phyloP scores from a whole-genome alignment of 1,140 invertebrate genomes.

The Bursaphelenchus mucronatus region DNA sequence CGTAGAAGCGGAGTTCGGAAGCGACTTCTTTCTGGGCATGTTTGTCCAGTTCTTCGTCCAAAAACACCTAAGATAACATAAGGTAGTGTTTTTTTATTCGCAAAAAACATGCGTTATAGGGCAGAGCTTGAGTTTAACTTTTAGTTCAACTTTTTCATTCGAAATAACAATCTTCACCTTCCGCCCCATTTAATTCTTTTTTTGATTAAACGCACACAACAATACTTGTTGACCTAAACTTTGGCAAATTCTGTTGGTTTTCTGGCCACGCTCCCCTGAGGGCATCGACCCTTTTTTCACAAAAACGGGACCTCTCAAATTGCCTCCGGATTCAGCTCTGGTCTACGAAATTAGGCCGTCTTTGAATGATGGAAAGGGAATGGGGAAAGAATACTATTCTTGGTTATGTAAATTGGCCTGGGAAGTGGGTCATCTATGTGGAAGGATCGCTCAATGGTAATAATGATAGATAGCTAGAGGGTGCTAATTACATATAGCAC shows the following conservation, averaged over 20 bases:
- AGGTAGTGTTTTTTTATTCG: neutral
- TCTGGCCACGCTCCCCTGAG: no score
- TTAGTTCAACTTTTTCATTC: neutral
- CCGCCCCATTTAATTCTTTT: no score
- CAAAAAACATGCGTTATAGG: no score
- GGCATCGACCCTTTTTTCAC: neutral
- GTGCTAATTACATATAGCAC: no score
- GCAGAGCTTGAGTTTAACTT: neutral
- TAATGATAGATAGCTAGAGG: no score
- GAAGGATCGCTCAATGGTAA: no score
- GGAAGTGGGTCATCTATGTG: no score
- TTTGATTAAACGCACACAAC: no score
- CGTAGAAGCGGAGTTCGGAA: constrained; percentile 10
- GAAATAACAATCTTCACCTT: no score
- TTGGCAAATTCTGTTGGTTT: no score
- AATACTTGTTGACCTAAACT: no score
- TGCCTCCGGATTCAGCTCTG: neutral
- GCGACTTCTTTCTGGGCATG: constrained; percentile 15
- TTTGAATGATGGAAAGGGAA: constrained; percentile 6
- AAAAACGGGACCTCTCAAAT: constrained; percentile 1
- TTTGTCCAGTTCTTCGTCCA: constrained; percentile 17
- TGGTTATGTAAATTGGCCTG: no score
- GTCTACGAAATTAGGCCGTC: neutral
- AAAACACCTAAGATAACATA: constrained; percentile 22
- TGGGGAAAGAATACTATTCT: neutral